Base-by-base conservation (phyloP, 2,888 invertebrate genomes). In the Leptothorax acervorum region DNA sequence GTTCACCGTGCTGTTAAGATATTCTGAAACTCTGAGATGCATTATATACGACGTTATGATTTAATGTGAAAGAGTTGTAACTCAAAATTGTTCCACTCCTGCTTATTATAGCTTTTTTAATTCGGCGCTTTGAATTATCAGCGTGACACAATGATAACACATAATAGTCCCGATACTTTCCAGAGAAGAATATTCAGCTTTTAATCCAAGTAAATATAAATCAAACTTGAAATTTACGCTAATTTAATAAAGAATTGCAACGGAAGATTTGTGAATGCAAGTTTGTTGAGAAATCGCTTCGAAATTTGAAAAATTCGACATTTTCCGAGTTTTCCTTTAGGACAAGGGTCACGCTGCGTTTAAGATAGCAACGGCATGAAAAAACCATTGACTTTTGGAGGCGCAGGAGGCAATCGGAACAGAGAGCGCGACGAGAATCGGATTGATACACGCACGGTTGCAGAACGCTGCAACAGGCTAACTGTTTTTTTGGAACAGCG, bases 371-470 rank as follows among this genome's bases (percentile, higher is more conserved):
- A 23, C 9, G 5, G 23, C 60, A 60, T 31, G 12, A 31, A 35
- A 63, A 63, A 48, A 51, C 35, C 35, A 48, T 75, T 63, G 15
- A n/a, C 23, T 63, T 63, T 75, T n/a, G 23, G 35, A 75, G 31
- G 39, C 35, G 48, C 48, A 35, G 48, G 9, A 51, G 31, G 18
- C 62, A 9, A 35, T 60, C 31, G 31, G 8, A 18, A 53, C 39
- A 39, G 28, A 76, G 42, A 39, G 53, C 53, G 42, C 53, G 23
- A 65, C n/a, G 63, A 75, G 53, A 53, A 71, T 79, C 78, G 68
- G 55, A 71, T 74, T 82, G 74, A 65, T 82, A 45, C 39, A 79
- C 71, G 63, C 75, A 57, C 60, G 66, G 42, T 62, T 39, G 62
- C 62, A 42, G 79, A 35, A 48, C 12, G 45, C 28, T 71, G 63